A percentile compares a stretch with the other conserved stretches of the same genome.
Conservation (phyloP, 2,113 vertebrate species). For the Ascaphus truei region DNA sequence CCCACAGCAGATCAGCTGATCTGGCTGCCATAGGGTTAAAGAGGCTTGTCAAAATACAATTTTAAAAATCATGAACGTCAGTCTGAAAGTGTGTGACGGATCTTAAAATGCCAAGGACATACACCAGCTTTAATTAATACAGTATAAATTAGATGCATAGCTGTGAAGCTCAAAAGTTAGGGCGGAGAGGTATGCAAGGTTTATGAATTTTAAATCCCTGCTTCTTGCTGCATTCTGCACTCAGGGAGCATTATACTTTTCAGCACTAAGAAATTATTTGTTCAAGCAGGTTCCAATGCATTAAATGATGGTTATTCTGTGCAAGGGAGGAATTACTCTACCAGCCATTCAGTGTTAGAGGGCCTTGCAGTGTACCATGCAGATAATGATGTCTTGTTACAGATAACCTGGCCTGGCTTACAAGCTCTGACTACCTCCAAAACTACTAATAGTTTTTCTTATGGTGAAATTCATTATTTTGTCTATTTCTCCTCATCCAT, state of each 20-base stretch:
- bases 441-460: too few relatives aligned
- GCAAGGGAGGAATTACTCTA: neutral
- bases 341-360: neutral
- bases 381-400: too few relatives aligned
- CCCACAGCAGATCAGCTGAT: too few relatives aligned
- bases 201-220: conserved; percentile 5
- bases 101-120: conserved; percentile 4
- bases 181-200: neutral
- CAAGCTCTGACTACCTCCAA: too few relatives aligned
- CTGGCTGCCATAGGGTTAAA: too few relatives aligned
- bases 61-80: conserved; percentile 15
- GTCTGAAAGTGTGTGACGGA: neutral
- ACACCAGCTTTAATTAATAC: conserved; percentile 7
- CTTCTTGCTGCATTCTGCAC: neutral
- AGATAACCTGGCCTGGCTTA: too few relatives aligned
- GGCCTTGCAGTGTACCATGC: too few relatives aligned
- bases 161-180: conserved; percentile 9
- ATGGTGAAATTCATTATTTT: too few relatives aligned
- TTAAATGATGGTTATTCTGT: neutral
- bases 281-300: neutral
- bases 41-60: too few relatives aligned
- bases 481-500: too few relatives aligned
- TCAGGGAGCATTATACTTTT: conserved; percentile 2
- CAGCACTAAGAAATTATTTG: neutral
- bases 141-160: conserved; percentile 8